Evolutionary conservation across 2,797 vertebrate genomes (phyloP).

Genomic region (Crypturellus tataupa): DNA sequence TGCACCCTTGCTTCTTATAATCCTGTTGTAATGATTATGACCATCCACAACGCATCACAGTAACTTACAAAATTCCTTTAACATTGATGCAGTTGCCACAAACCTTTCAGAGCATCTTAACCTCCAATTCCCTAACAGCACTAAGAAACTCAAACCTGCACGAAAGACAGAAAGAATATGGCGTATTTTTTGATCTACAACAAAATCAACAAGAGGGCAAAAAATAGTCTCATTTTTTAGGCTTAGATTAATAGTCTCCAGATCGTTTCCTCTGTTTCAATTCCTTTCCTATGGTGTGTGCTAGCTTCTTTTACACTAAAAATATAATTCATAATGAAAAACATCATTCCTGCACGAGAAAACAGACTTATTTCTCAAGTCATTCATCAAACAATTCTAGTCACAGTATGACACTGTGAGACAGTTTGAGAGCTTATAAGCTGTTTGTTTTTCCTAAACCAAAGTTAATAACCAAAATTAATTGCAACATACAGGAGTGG

Average conservation of each 20-base stretch:
- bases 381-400: not conserved
- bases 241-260: not conserved
- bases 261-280: not conserved
- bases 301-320: not conserved
- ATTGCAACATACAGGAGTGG: conserved; percentile 92
- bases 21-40: not conserved
- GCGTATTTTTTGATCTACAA: not conserved
- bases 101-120: not conserved
- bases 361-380: not conserved
- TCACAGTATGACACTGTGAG: not conserved
- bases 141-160: not conserved
- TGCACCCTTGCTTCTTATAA: not conserved
- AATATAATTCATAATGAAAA: not conserved
- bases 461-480: not conserved
- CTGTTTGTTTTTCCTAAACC: not conserved
- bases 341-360: not conserved
- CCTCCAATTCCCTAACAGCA: not conserved
- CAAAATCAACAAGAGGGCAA: not conserved
- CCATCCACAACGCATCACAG: not conserved
- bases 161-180: not conserved
- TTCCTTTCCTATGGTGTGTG: not conserved
- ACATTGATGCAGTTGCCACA: not conserved
- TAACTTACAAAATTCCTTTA: not conserved
- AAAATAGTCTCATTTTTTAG: not conserved
- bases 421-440: not conserved